Evolutionary conservation across 1,140 invertebrate genomes (phyloP), one percentile per base, ranked within the genome.

Genomic region (Dysdera silvatica): DNA sequence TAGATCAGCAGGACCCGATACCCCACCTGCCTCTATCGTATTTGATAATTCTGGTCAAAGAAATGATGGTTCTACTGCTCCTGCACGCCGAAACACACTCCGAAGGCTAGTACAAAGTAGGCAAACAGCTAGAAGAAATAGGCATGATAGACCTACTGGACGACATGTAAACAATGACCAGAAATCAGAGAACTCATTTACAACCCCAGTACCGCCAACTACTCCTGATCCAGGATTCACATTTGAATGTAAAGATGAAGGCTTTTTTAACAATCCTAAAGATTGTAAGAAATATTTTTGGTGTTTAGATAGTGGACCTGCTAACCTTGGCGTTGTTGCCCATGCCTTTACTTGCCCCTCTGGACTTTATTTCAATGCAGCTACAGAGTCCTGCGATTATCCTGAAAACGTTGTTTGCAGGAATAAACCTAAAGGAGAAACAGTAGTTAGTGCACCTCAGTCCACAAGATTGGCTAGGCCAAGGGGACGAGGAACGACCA

Each of bases 221-320:
- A 90, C 90, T 0, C 89, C 92, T 77, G 86, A 88, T 0, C 89
- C 87, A 67, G 82, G 84, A 72, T 10, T 24, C 1, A 89, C 89
- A 71, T 95, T 95, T 73, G 88, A 90, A 71, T 95, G 91, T 71
- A 87, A 87, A 71, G 90, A 94, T 65, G 91, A 95, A 80, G 91
- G 91, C 37, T 95, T 95, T 77, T 95, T 86, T 77, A 85, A 86
- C 20, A 90, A 95, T 78, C 90, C 91, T 1, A 81, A 86, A 31
- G 90, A 94, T 71, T 95, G 91, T 74, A 90, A 91, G 72, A 94
- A 94, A 73, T 95, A 95, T 70, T 95, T 90, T 76, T 94, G 91
- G 91, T 95, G 91, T 75, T 76, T 95, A 47, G 88, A 91, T 67
- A 89, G 87, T 70, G 90, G 89, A 2, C 87, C 89, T 0, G 87